phyloP scores from a whole-genome alignment of 2,797 vertebrate genomes.

The Lagodon rhomboides region DNA sequence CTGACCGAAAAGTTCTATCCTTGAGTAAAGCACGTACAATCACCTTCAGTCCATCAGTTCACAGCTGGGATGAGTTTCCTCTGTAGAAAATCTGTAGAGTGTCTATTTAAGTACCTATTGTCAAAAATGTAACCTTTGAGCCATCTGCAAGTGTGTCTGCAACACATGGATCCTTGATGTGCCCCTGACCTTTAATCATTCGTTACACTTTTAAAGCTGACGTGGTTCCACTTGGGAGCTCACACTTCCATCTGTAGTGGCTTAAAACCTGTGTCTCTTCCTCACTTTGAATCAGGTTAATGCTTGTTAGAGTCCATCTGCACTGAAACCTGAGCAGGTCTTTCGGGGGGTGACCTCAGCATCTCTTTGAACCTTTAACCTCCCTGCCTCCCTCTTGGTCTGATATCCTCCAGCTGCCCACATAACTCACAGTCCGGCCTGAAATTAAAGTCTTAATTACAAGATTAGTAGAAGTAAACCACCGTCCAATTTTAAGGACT shows the following conservation, averaged over 20 bases:
- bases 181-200: constrained; percentile 56
- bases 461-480: constrained; percentile 36
- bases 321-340: constrained; percentile 68
- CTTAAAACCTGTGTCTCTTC: constrained; percentile 42
- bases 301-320: constrained; percentile 72
- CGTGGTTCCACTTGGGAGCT: constrained; percentile 26
- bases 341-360: constrained; percentile 38
- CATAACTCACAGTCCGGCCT: constrained; percentile 29
- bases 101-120: background rate
- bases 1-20: background rate
- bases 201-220: constrained; percentile 34
- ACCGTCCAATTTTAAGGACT: constrained; percentile 31
- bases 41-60: background rate
- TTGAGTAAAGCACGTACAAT: constrained; percentile 3
- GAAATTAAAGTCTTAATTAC: constrained; percentile 42
- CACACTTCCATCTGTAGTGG: constrained; percentile 54
- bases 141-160: constrained; percentile 21
- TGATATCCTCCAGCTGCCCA: constrained; percentile 66
- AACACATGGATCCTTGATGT: constrained; percentile 35
- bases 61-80: constrained; percentile 34
- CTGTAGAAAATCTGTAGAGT: constrained; percentile 1
- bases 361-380: constrained; percentile 58
- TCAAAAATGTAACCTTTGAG: constrained; percentile 33
- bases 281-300: constrained; percentile 53
- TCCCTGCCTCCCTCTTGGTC: constrained; percentile 19